Conservation (phyloP, 1,140 invertebrate species). For the Zophobas morio region DNA sequence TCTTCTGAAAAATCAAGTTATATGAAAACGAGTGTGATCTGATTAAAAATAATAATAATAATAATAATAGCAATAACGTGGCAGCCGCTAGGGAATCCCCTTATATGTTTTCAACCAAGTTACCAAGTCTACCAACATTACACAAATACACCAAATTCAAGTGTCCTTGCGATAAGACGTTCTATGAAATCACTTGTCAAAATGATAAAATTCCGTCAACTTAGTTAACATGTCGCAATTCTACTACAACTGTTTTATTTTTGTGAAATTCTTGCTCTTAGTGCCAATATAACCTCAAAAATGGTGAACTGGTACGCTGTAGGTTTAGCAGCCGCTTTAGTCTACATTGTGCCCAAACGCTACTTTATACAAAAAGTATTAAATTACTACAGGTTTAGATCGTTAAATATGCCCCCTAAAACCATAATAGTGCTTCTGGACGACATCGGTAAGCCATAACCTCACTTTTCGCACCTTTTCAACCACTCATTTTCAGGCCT, state of each 20-base stretch:
- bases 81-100: too few species aligned
- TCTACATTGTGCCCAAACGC: constrained; percentile 27
- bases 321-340: not conserved
- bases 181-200: too few species aligned
- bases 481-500: constrained; percentile 19
- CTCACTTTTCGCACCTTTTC: constrained; percentile 1
- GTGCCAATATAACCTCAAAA: not conserved
- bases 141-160: too few species aligned
- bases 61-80: too few species aligned
- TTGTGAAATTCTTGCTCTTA: not conserved
- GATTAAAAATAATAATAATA: too few species aligned
- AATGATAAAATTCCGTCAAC: too few species aligned
- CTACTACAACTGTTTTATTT: not conserved
- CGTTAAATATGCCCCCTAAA: constrained; percentile 8
- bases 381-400: constrained; percentile 20
- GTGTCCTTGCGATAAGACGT: too few species aligned
- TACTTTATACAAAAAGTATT: not conserved
- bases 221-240: too few species aligned
- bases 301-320: constrained; percentile 41
- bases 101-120: too few species aligned
- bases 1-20: not conserved
- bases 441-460: constrained; percentile 37
- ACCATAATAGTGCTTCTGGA: constrained; percentile 28
- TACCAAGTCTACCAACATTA: too few species aligned
- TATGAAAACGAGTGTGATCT: too few species aligned